Evolutionary conservation across 2,888 invertebrate genomes (phyloP).

Genomic region (Campoletis raptor): DNA sequence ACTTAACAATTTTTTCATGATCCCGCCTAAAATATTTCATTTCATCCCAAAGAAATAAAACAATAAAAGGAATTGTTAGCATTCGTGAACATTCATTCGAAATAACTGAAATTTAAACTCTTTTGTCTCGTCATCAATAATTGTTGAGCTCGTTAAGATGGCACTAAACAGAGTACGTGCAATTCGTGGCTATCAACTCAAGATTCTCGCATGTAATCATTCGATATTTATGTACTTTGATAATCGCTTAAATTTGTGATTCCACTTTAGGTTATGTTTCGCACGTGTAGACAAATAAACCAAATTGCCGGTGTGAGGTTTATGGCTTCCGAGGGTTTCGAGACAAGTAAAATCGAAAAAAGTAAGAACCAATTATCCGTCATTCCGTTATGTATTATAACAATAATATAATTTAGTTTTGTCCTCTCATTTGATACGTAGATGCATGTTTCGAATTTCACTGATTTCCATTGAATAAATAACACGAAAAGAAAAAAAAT

Average conservation of each 20-base stretch:
- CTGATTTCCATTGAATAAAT: neutral
- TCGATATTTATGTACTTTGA: neutral
- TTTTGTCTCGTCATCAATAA: neutral
- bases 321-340: conserved; percentile 61
- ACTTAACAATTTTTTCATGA: no score
- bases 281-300: conserved; percentile 69
- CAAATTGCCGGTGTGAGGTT: conserved; percentile 63
- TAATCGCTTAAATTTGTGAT: neutral
- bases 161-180: conserved; percentile 68
- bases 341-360: conserved; percentile 74
- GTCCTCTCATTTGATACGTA: neutral
- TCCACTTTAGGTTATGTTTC: conserved; percentile 72
- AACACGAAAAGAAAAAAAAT: neutral
- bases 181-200: neutral
- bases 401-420: neutral
- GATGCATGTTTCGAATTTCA: neutral
- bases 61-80: neutral
- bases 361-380: conserved; percentile 69
- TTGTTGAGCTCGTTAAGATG: conserved; percentile 32
- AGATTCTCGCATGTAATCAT: neutral
- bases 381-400: neutral
- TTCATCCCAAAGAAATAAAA: neutral
- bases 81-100: neutral
- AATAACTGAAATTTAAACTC: neutral
- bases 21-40: neutral